Evolutionary conservation across 2,888 invertebrate genomes (phyloP), one percentile per base, ranked within the genome.

Genomic region (Trichogramma evanescens): DNA sequence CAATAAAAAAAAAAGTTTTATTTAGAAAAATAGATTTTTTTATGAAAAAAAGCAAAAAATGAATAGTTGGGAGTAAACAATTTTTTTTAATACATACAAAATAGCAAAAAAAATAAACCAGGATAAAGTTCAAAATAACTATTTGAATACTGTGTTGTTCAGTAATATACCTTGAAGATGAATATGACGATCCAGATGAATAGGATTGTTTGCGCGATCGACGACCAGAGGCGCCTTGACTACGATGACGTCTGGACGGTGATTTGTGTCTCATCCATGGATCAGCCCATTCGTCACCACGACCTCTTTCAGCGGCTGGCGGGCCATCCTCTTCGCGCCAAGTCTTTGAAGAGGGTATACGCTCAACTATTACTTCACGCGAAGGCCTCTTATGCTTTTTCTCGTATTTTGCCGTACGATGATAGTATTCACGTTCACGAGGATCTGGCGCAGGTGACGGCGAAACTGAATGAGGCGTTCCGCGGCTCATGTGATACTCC

Each of bases 281-380:
- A 80, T 96, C 95, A 50, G 89, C 90, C 95, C 95, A 96, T 71
- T 95, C 95, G 74, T 95, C 95, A 0, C 86, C 89, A 50, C 85
- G 83, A 57, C 75, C 76, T 8, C 76, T 69, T 58, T 76, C 76
- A 0, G 69, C 65, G 4, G 74, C 69, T 1, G 73, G 72, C 41
- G 70, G 68, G 7, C 13, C n/a, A 51, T 78, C 78, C 50, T 77
- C 77, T 42, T 77, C 77, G 45, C 78, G 70, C 75, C 80, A 75
- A 0, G 73, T 67, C 63, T 78, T 78, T 1, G 77, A 73, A 38
- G 74, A 72, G 13, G 77, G 75, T 49, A 84, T 86, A 40, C 89
- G 84, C 74, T 90, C 89, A 0, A 91, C 89, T 65, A 89, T 89
- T 2, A 90, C 90, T 74, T 89, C 88, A 5, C 88, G 82, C 4